Conservation (phyloP, 2,797 vertebrate species). For the Peromyscus nudipes region DNA sequence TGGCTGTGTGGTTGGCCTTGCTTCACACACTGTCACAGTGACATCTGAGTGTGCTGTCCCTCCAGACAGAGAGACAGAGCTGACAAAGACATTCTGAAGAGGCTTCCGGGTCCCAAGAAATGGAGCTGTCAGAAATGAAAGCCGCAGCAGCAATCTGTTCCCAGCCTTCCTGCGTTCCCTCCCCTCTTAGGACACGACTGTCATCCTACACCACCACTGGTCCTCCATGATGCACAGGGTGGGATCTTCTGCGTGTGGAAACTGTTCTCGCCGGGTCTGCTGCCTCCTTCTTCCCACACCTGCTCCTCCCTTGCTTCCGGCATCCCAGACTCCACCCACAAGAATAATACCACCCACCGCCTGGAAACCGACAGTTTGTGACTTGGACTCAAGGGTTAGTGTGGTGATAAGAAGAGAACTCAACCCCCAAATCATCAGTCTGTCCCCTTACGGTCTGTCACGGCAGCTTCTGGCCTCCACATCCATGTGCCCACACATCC, state of each 20-base stretch:
- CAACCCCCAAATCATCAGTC: neutral
- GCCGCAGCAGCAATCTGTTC: constrained; percentile 89
- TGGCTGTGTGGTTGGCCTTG: constrained; percentile 79
- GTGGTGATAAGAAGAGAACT: neutral
- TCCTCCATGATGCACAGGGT: neutral
- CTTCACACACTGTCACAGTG: constrained; percentile 81
- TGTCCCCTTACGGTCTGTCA: neutral
- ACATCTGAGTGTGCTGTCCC: constrained; percentile 81
- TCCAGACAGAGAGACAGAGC: constrained; percentile 80
- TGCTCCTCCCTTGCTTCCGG: neutral
- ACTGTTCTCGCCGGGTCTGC: neutral
- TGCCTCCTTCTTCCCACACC: neutral
- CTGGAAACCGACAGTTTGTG: neutral
- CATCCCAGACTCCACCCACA: neutral
- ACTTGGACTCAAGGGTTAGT: neutral
- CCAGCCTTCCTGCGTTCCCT: constrained; percentile 81
- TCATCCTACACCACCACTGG: neutral
- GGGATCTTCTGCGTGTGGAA: neutral
- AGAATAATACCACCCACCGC: neutral
- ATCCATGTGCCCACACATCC: neutral
- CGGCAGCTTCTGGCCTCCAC: neutral
- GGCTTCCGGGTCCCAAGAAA: constrained; percentile 79
- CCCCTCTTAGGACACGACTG: neutral
- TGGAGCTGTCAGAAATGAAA: constrained; percentile 86
- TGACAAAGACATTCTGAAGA: constrained; percentile 80